These are phyloP conservation scores for Pedicia rivosa DNA, from an alignment of 2,888 invertebrate genomes.

Conservation along the genomic window DNA sequence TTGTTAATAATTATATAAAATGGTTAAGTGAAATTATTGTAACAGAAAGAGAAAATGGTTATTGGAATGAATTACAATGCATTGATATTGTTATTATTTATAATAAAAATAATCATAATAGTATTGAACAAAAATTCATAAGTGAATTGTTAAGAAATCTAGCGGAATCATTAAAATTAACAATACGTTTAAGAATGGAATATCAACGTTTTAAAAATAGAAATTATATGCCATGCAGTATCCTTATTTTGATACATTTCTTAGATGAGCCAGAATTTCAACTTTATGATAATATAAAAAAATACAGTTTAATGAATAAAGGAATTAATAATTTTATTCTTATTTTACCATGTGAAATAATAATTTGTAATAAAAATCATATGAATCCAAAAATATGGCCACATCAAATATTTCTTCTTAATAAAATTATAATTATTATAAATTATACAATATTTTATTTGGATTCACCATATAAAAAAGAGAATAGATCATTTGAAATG, in stretches of 20 bases:
- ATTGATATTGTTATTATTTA: too few relatives aligned
- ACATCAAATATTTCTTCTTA: not conserved
- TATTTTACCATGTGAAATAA: not conserved
- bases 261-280: not conserved
- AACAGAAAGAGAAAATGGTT: too few relatives aligned
- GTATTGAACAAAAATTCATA: too few relatives aligned
- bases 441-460: not conserved
- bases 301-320: constrained; percentile 1
- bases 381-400: not conserved
- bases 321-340: not conserved
- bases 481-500: not conserved
- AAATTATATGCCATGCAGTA: not conserved
- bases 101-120: too few relatives aligned
- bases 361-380: not conserved
- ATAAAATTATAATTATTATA: not conserved
- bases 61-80: too few relatives aligned
- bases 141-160: too few relatives aligned
- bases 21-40: too few relatives aligned
- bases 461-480: not conserved
- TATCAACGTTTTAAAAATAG: too few relatives aligned
- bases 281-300: not conserved
- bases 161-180: too few relatives aligned
- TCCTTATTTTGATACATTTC: not conserved
- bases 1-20: too few relatives aligned
- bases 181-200: too few relatives aligned